Base-by-base conservation (phyloP, 2,888 invertebrate genomes). In the Heteromurus nitidus region DNA sequence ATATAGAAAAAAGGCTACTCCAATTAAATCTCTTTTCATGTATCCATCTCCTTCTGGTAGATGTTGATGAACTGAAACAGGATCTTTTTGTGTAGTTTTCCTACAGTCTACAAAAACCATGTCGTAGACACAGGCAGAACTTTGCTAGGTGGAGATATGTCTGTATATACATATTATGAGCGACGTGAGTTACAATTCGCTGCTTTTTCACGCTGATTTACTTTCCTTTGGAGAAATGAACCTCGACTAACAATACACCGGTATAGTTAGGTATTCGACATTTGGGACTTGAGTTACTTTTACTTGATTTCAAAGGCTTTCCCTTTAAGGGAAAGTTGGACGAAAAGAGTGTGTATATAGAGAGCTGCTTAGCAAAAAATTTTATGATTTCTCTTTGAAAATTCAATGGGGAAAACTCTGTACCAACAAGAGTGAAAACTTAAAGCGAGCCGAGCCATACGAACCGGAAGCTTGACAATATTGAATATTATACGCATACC, bases 311-410 rank as follows among this genome's bases (percentile, higher is more conserved):
- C 3, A 50, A 50, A 18, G n/a, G n/a, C n/a, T n/a, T n/a, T n/a
- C n/a, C n/a, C n/a, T 44, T 36, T 44, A 44, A 44, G 44, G 44
- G 44, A 44, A 44, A 44, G 44, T 44, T 44, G 28, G 28, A 24
- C 2, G 55, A 55, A 55, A 22, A 20, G 16, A 24, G 18, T n/a
- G 3, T 5, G 50, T 13, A 13, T 11, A 50, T 55, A 24, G 42
- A 72, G 79, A n/a, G 72, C 62, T 70, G 72, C 79, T 79, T 70
- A 36, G 55, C 55, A n/a, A 62, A 77, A 79, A 44, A 55, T 70
- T 70, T 62, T 77, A 77, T 65, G 65, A 72, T 72, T 44, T 36
- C n/a, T 20, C n/a, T 26, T 13, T 68, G 24, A 67, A 20, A 26
- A 44, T 9, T 58, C 47, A n/a, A 64, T 50, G 62, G 44, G 68